phyloP scores from a whole-genome alignment of 2,113 vertebrate genomes.

The Psittacula cyanocephala region DNA sequence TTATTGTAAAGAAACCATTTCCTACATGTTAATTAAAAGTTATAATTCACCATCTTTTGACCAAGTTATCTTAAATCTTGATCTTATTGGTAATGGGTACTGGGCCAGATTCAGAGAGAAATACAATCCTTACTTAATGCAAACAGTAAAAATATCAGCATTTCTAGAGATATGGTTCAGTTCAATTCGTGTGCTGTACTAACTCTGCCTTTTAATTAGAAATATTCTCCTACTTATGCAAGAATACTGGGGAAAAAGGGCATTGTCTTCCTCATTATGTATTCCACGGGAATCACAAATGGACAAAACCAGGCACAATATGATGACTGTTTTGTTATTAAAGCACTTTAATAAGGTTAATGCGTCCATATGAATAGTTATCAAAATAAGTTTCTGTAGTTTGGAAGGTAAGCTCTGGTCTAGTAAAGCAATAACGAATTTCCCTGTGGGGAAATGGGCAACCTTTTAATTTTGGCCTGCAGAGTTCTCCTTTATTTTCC shows the following conservation, averaged over 20 bases:
- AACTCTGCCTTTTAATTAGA: constrained; percentile 78
- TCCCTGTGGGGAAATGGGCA: constrained; percentile 34
- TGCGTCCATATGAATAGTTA: constrained; percentile 42
- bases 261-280: constrained; percentile 70
- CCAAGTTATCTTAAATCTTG: constrained; percentile 78
- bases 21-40: constrained; percentile 79
- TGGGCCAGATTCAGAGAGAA: constrained; percentile 70
- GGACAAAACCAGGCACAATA: constrained; percentile 69
- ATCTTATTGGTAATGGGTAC: constrained; percentile 73
- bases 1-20: constrained; percentile 76
- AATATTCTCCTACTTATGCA: constrained; percentile 74
- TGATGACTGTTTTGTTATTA: constrained; percentile 73
- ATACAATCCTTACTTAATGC: constrained; percentile 77
- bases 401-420: constrained; percentile 16
- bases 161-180: constrained; percentile 71
- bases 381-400: constrained; percentile 60
- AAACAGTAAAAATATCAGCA: constrained; percentile 74
- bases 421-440: constrained; percentile 49
- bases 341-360: constrained; percentile 71
- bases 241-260: constrained; percentile 56
- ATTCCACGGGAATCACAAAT: constrained; percentile 68
- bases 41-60: constrained; percentile 76
- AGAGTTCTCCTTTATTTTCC: constrained; percentile 30
- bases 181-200: constrained; percentile 69
- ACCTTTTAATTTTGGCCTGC: constrained; percentile 51